Base-by-base conservation (phyloP, 2,888 invertebrate species). In the Fragum fragum region DNA sequence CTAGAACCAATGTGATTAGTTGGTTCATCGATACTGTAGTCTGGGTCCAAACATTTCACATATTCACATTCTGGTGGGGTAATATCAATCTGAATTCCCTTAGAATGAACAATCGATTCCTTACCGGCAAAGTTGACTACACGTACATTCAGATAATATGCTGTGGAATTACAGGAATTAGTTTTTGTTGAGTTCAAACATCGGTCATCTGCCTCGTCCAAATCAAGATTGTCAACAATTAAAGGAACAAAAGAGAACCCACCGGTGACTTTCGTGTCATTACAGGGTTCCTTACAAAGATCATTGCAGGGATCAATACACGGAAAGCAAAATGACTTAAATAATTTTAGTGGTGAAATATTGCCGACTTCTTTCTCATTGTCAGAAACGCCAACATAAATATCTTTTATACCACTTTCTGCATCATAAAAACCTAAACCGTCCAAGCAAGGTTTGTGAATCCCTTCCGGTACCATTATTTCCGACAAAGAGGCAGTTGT, bases 11-110 rank as follows among this genome's bases (percentile, higher is more conserved):
- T 76, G 36, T 79, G 84, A 0, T 68, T n/a, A 9, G 87, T 76
- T 0, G 87, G 87, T 73, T 87, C 87, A 63, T 90, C 89, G 39
- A 76, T 70, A n/a, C 85, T 86, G 53, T 88, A 81, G 0, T 81
- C 73, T 7, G 91, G 91, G 63, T 90, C 88, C 7, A 87, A 63
- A 70, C 91, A 91, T 69, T 79, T 80, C 21, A 91, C 83, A 55
- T 84, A 88, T 1, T 82, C 78, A 55, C 85, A 76, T 9, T 32
- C 28, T 9, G 90, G 89, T 11, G 90, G 88, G 6, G 90, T 86
- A 0, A 78, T 73, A 73, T 90, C 90, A 9, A 90, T 73, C 68
- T 88, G 85, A 18, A 90, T 77, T 11, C 78, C 89, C 23, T 88
- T 84, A 0, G 90, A 90, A 68, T 77, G 77, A 14, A 77, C 84